These are phyloP conservation scores for Pherbina coryleti DNA, from an alignment of 2,888 invertebrate genomes.

Conservation along the genomic window DNA sequence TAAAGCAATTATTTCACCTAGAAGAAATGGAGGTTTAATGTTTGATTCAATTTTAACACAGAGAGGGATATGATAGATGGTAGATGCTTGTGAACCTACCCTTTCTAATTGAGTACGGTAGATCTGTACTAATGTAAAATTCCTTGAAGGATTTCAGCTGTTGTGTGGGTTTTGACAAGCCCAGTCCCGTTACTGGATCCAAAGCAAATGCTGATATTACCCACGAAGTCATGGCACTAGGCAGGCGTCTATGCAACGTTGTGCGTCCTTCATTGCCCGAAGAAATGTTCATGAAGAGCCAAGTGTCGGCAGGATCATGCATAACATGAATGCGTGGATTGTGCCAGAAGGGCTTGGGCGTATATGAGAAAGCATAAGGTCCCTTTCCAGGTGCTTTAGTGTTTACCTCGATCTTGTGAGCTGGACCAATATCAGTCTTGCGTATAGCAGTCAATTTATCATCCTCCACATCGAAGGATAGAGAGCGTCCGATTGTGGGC, in stretches of 20 bases:
- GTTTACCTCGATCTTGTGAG: conserved; percentile 72
- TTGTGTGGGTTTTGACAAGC: conserved; percentile 77
- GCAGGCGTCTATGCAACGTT: conserved; percentile 76
- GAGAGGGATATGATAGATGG: not conserved
- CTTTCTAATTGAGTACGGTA: conserved; percentile 89
- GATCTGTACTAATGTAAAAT: conserved; percentile 86
- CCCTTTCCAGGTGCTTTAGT: conserved; percentile 87
- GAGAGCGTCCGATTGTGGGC: conserved; percentile 50
- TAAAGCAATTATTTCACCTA: conserved; percentile 90
- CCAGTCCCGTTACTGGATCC: conserved; percentile 81
- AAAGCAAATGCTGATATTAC: conserved; percentile 85
- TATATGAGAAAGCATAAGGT: conserved; percentile 90
- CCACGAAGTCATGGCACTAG: conserved; percentile 89
- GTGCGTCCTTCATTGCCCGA: conserved; percentile 77
- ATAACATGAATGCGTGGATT: conserved; percentile 85
- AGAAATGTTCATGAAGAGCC: conserved; percentile 87
- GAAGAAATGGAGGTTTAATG: not conserved
- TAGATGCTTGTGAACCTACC: conserved; percentile 49
- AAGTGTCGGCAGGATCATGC: conserved; percentile 80
- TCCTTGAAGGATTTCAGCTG: conserved; percentile 83
- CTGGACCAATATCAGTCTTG: conserved; percentile 69
- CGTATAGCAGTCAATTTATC: conserved; percentile 64
- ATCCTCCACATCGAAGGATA: conserved; percentile 58
- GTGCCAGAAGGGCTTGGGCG: conserved; percentile 85
- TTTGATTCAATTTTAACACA: not conserved